phyloP scores from a whole-genome alignment of 92 coral and sea anemone genomes.

The Phenganax marumi region DNA sequence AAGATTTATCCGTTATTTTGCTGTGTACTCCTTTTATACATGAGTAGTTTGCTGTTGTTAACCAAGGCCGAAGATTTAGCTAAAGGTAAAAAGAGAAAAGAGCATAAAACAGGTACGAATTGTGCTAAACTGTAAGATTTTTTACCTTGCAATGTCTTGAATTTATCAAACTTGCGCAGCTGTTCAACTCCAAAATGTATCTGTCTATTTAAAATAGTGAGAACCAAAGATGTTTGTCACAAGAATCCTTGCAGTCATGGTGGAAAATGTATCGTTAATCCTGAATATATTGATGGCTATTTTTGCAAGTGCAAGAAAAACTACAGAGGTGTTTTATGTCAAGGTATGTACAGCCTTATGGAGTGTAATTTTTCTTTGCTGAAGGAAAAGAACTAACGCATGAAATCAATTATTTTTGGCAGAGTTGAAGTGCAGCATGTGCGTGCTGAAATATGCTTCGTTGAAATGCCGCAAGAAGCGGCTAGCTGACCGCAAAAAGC shows the following conservation, averaged over 20 bases:
- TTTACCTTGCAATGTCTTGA: background rate
- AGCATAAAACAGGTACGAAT: background rate
- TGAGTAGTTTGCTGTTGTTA: background rate
- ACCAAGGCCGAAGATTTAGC: background rate
- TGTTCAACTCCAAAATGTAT: background rate
- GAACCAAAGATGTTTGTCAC: constrained; percentile 15
- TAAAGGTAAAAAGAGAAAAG: background rate
- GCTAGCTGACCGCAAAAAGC: background rate
- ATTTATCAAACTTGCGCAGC: background rate
- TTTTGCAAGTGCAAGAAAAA: constrained; percentile 73
- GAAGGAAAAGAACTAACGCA: background rate
- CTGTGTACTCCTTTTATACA: background rate
- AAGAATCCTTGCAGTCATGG: constrained; percentile 72
- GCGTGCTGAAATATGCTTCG: constrained; percentile 28
- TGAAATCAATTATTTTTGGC: background rate
- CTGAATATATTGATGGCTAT: constrained; percentile 75
- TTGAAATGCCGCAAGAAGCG: constrained; percentile 9
- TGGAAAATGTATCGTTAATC: constrained; percentile 67
- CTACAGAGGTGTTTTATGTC: constrained; percentile 82
- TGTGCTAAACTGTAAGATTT: background rate
- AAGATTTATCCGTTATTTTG: background rate
- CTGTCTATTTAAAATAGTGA: background rate
- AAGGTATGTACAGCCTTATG: constrained; percentile 49
- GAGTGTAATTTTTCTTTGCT: background rate
- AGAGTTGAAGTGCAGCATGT: constrained; percentile 28